These are phyloP conservation scores for Dryocosmus kuriphilus DNA, from an alignment of 2,888 invertebrate species.

Conservation along the genomic window DNA sequence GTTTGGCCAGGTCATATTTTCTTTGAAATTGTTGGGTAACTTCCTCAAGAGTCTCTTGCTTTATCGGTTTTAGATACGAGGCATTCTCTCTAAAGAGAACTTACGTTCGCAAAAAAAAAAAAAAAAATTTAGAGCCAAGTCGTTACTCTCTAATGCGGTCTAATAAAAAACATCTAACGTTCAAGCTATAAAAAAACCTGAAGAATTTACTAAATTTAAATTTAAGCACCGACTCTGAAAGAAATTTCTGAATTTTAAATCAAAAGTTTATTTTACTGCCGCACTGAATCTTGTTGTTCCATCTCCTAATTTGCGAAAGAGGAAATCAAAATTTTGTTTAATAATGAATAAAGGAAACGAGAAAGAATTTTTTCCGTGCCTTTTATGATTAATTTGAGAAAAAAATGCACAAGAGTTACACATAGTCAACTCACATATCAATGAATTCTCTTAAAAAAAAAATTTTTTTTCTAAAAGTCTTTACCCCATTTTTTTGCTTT, in stretches of 20 bases:
- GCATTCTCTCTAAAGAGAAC: not conserved
- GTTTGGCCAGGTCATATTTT: not conserved
- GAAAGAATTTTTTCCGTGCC: no score
- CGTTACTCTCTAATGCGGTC: not conserved
- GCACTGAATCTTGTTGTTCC: not conserved
- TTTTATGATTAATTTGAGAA: no score
- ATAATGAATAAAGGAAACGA: no score
- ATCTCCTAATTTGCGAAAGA: not conserved
- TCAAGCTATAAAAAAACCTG: not conserved
- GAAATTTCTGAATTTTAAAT: not conserved
- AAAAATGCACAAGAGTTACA: no score
- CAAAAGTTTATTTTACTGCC: not conserved
- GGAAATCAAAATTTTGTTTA: not conserved
- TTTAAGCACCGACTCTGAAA: not conserved
- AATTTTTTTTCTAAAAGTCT: no score
- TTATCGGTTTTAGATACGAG: constrained; percentile 2
- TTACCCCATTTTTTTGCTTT: no score
- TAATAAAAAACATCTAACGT: not conserved
- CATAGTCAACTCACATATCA: no score
- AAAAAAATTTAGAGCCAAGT: not conserved
- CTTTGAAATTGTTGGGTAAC: not conserved
- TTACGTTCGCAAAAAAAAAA: not conserved
- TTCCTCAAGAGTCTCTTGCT: not conserved
- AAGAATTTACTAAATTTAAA: not conserved
- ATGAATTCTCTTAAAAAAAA: no score